phyloP scores from a whole-genome alignment of 2,113 vertebrate species.

The Gorsachius goisagi region DNA sequence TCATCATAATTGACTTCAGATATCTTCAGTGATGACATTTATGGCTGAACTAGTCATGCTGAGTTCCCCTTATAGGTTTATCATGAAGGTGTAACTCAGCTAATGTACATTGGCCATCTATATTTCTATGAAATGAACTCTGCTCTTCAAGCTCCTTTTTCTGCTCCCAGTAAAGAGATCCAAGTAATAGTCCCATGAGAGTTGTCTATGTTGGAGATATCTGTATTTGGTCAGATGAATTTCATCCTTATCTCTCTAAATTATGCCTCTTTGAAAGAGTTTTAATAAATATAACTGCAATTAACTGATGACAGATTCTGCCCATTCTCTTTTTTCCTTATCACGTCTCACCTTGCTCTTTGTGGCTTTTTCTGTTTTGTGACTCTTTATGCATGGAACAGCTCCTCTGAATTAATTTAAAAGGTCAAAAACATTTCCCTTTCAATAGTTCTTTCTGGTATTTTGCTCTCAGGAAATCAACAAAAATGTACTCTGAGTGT shows the following conservation, averaged over 20 bases:
- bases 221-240: background rate
- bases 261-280: background rate
- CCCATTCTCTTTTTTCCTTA: background rate
- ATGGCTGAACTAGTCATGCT: background rate
- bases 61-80: background rate
- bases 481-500: background rate
- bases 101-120: fast-evolving
- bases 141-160: background rate
- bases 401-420: background rate
- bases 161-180: background rate
- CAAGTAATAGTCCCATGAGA: background rate
- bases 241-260: background rate
- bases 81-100: background rate
- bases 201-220: fast-evolving
- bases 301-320: background rate
- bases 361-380: background rate
- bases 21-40: background rate
- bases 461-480: background rate
- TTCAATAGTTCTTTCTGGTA: background rate
- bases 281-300: background rate
- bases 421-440: background rate
- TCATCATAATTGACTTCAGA: background rate
- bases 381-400: background rate
- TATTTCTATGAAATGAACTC: background rate
- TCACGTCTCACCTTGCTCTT: background rate